These are phyloP conservation scores for Saccostrea cuccullata DNA, from an alignment of 1,140 invertebrate genomes.

Conservation along the genomic window DNA sequence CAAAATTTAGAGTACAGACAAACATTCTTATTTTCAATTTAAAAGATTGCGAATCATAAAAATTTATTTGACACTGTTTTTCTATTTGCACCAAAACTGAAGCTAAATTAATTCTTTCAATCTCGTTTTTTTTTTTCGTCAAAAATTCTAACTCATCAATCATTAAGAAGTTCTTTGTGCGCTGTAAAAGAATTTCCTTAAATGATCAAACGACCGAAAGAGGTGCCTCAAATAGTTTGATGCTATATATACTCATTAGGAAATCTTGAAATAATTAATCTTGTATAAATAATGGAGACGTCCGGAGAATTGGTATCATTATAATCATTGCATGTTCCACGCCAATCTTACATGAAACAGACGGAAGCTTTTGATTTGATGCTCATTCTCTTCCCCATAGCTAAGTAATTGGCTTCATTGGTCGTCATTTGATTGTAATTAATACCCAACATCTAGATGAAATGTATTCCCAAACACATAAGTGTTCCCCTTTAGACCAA, in stretches of 20 bases:
- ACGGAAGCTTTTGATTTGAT: constrained; percentile 52
- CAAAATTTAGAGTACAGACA: too few relatives aligned
- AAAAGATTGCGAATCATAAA: too few relatives aligned
- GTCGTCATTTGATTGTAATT: constrained; percentile 58
- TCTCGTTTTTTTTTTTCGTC: too few relatives aligned
- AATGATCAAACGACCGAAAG: constrained; percentile 8
- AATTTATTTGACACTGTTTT: too few relatives aligned
- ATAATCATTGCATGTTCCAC: constrained; percentile 36
- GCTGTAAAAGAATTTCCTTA: constrained; percentile 28
- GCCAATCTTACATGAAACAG: constrained; percentile 40
- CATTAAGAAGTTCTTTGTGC: neutral
- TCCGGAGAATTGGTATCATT: constrained; percentile 39
- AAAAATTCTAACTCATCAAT: neutral
- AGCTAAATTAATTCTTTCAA: too few relatives aligned
- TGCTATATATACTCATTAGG: constrained; percentile 35
- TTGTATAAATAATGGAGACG: constrained; percentile 41
- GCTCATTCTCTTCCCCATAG: constrained; percentile 53
- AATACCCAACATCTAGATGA: constrained; percentile 51
- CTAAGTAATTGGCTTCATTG: constrained; percentile 56
- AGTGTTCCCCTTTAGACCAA: constrained; percentile 51
- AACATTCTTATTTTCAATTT: too few relatives aligned
- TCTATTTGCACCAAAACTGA: too few relatives aligned
- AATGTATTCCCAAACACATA: constrained; percentile 59
- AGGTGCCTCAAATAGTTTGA: constrained; percentile 8
- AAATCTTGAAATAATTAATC: constrained; percentile 42